Conservation (phyloP, 2,797 vertebrate genomes). For the Pseudotriccus pelzelni region DNA sequence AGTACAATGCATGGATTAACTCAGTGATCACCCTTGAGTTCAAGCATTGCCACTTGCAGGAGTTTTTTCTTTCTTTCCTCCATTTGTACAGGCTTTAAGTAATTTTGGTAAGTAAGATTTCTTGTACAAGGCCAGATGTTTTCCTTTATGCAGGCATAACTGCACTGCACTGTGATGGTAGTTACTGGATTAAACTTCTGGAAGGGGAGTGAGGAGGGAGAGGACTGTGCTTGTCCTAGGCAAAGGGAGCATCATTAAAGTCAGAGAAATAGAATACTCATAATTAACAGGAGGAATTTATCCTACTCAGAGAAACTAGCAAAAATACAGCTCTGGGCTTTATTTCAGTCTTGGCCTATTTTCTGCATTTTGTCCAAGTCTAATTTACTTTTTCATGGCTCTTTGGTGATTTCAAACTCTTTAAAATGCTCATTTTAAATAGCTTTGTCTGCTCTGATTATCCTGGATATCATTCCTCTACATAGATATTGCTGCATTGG, state of each 20-base stretch:
- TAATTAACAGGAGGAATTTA: background rate
- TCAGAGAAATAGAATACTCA: background rate
- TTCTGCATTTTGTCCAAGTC: background rate
- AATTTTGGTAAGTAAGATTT: background rate
- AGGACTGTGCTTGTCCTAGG: background rate
- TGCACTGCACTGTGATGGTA: background rate
- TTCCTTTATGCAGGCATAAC: rapidly evolving
- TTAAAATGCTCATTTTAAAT: background rate
- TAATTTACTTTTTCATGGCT: background rate
- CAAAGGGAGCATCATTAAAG: background rate
- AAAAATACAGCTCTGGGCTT: background rate
- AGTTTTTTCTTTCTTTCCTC: background rate
- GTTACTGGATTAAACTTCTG: background rate
- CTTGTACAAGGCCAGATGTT: background rate
- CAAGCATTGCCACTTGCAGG: background rate
- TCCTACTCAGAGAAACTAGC: background rate
- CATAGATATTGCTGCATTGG: background rate
- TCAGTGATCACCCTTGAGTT: background rate
- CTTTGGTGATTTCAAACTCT: background rate
- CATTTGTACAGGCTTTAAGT: background rate
- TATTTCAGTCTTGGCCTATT: background rate
- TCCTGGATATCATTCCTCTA: background rate
- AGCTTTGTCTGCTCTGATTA: background rate
- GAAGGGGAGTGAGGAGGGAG: background rate
- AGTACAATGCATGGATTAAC: background rate